Percentiles rank a stretch among this genome's conserved stretches.
phyloP scores from a whole-genome alignment of 2,113 vertebrate species.

The Rhinolophus ferrumequinum region DNA sequence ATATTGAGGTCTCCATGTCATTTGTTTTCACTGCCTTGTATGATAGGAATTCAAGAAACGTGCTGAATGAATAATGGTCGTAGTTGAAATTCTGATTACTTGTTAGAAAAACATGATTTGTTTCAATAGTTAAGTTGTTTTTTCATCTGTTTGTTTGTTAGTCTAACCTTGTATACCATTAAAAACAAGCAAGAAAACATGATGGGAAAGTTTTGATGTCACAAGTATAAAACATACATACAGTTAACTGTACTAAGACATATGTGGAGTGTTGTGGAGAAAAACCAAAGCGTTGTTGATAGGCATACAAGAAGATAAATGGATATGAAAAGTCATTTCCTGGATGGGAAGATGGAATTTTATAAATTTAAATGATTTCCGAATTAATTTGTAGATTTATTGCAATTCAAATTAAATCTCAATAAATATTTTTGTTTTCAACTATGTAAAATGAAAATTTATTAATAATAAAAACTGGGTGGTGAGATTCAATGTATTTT shows the following conservation, averaged over 20 bases:
- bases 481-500: not conserved
- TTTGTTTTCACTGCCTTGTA: not conserved
- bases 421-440: not conserved
- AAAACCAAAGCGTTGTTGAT: not conserved
- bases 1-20: not conserved
- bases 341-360: not conserved
- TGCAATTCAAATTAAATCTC: not conserved
- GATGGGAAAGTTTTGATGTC: not conserved
- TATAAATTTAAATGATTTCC: not conserved
- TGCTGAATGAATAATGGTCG: not conserved
- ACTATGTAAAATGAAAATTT: not conserved
- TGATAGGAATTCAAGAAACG: not conserved
- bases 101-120: not conserved
- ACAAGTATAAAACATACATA: not conserved
- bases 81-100: not conserved
- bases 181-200: conserved; percentile 10
- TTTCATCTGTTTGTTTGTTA: conserved; percentile 25
- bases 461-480: not conserved
- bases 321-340: not conserved
- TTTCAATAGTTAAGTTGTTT: not conserved
- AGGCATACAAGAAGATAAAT: not conserved
- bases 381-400: not conserved
- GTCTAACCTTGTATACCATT: not conserved
- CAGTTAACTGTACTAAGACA: not conserved
- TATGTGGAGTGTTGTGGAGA: not conserved